Conservation (phyloP, 1,140 invertebrate species). For the Zaprionus capensis region DNA sequence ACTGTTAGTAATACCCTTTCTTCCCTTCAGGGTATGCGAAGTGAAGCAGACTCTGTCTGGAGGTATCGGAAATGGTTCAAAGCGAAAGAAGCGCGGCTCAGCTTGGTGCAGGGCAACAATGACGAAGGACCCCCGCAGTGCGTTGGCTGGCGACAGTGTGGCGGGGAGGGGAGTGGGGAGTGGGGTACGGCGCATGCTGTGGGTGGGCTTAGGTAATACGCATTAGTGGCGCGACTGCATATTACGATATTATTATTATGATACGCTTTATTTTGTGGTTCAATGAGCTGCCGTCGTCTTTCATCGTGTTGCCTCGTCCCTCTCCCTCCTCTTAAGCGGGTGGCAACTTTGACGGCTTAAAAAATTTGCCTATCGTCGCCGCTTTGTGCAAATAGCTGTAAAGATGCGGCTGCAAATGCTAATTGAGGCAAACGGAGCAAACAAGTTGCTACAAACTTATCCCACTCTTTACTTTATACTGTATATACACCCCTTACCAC, state of each 20-base stretch:
- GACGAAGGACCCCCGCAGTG: conserved; percentile 49
- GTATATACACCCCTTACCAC: background rate
- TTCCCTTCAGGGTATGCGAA: conserved; percentile 26
- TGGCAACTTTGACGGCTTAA: conserved; percentile 76
- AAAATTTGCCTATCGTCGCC: conserved; percentile 63
- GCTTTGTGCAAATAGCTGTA: conserved; percentile 73
- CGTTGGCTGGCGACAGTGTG: conserved; percentile 13
- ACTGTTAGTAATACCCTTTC: background rate
- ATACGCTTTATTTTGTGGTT: conserved; percentile 84
- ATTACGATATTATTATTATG: conserved; percentile 83
- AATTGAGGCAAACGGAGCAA: conserved; percentile 70
- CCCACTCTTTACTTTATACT: background rate
- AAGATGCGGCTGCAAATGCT: conserved; percentile 55
- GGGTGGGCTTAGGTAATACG: conserved; percentile 80
- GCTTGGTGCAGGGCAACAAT: conserved; percentile 23
- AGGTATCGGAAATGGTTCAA: conserved; percentile 59
- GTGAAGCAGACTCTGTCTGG: conserved; percentile 37
- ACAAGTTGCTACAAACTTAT: conserved; percentile 27
- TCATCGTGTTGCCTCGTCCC: conserved; percentile 13
- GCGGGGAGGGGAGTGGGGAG: background rate
- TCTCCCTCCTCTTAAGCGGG: conserved; percentile 25
- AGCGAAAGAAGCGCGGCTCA: conserved; percentile 46
- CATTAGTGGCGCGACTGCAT: conserved; percentile 80
- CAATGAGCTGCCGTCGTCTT: conserved; percentile 65
- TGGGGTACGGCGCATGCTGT: conserved; percentile 9